Evolutionary conservation across 2,113 vertebrate genomes (phyloP).

Genomic region (Pteropus alecto): DNA sequence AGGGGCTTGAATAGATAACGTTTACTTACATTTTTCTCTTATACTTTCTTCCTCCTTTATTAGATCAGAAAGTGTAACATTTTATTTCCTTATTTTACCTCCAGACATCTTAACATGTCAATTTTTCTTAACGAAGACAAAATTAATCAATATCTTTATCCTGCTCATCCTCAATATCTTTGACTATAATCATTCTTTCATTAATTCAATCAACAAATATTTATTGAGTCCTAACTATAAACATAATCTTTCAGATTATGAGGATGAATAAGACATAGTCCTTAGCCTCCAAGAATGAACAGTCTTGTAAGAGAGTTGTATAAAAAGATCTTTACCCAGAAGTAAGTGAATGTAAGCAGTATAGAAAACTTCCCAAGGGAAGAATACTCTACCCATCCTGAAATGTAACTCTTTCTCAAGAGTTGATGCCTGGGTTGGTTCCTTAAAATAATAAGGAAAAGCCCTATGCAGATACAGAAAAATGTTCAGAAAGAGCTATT

Average conservation of each 20-base stretch:
- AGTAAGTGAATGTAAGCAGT: background rate
- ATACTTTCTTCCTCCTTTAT: background rate
- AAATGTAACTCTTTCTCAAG: background rate
- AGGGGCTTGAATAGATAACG: background rate
- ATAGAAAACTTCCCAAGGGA: background rate
- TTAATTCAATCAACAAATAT: background rate
- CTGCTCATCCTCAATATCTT: background rate
- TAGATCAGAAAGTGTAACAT: background rate
- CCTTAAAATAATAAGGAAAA: background rate
- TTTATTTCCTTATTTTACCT: background rate
- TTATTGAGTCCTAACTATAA: background rate
- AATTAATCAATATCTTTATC: background rate
- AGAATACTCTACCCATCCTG: background rate
- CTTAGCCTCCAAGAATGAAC: background rate
- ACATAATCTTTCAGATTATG: background rate
- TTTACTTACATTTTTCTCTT: background rate
- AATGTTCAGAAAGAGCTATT: background rate
- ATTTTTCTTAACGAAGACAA: background rate
- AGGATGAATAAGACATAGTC: background rate
- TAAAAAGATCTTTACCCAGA: background rate
- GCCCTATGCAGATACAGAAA: background rate
- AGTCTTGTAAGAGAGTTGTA: background rate
- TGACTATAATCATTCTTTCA: background rate
- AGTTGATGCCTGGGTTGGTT: background rate
- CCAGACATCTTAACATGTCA: background rate